phyloP scores from a whole-genome alignment of 2,113 vertebrate species.

The Notechis scutatus region DNA sequence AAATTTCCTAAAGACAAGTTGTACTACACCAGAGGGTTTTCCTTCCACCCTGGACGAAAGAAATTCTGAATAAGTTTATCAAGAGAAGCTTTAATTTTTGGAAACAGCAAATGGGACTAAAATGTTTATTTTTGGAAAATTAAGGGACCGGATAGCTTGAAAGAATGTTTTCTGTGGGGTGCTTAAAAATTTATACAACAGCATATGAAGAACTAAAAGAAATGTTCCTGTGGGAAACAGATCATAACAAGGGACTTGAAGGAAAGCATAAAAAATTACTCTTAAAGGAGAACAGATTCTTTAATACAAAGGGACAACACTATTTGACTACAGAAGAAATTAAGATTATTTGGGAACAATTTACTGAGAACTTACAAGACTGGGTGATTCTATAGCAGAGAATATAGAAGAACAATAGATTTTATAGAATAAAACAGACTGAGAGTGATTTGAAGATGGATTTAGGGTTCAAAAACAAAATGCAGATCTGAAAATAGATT shows the following conservation, averaged over 20 bases:
- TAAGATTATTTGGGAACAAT: background rate
- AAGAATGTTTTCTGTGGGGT: background rate
- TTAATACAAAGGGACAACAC: background rate
- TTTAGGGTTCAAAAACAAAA: background rate
- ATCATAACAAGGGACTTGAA: background rate
- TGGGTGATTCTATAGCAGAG: background rate
- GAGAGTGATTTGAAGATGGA: background rate
- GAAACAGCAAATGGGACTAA: background rate
- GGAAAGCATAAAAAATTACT: background rate
- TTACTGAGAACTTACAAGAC: background rate
- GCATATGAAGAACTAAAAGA: background rate
- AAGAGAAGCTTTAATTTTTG: background rate
- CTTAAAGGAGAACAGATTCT: background rate
- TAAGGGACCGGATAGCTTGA: background rate
- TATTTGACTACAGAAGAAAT: background rate
- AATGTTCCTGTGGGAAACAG: background rate
- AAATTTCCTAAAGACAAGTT: background rate
- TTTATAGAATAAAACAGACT: background rate
- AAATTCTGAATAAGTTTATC: background rate
- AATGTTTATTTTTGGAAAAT: background rate
- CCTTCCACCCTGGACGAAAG: background rate
- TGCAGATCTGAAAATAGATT: background rate
- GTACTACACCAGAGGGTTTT: background rate
- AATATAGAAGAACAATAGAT: background rate
- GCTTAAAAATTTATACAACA: background rate